Evolutionary conservation across 2,797 vertebrate species (phyloP), one percentile per base, ranked within the genome.

Genomic region (Oryzias dopingdopingensis): DNA sequence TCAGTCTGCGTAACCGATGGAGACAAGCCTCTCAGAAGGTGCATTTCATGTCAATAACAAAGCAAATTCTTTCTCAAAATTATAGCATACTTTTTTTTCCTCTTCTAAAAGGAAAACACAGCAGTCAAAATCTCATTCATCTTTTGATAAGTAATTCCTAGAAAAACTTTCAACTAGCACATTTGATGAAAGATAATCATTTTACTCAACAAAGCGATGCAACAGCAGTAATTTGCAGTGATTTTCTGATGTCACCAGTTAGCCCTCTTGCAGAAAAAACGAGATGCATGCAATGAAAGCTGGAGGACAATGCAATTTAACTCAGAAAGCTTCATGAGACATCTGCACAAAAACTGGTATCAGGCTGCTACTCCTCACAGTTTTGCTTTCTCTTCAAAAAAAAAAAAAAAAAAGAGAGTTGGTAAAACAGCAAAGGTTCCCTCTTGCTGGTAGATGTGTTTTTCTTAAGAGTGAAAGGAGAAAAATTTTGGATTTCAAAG

Each of bases 321-420:
- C 81, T 77, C 62, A 59, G 81, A 87, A 80, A 83, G 56, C 68
- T 65, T 57, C 46, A 22, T 40, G 51, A 76, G 70, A 67, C 85
- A 82, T 84, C 84, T 87, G 87, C 84, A 89, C 86, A 90, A 89
- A 88, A 80, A 49, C 77, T 59, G 59, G 80, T 77, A 88, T 86
- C 86, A 86, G 74, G 82, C 84, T 90, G 82, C 79, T 77, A 41
- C 79, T 81, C 66, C 62, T 68, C 79, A 64, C 89, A 91, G 88
- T 92, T 93, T 92, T 91, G 91, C 91, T 90, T 91, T 87, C 87
- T 90, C 86, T 91, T 90, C 74, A 90, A 91, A 92, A 87, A 45
- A 89, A 84, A 90, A 91, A 92, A 87, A 45, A 89, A 84, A 91
- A 91, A 92, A 86, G n/a, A 88, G 85, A 90, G 81, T 82, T 90